phyloP scores from a whole-genome alignment of 2,113 vertebrate genomes.

The Morone chrysops region DNA sequence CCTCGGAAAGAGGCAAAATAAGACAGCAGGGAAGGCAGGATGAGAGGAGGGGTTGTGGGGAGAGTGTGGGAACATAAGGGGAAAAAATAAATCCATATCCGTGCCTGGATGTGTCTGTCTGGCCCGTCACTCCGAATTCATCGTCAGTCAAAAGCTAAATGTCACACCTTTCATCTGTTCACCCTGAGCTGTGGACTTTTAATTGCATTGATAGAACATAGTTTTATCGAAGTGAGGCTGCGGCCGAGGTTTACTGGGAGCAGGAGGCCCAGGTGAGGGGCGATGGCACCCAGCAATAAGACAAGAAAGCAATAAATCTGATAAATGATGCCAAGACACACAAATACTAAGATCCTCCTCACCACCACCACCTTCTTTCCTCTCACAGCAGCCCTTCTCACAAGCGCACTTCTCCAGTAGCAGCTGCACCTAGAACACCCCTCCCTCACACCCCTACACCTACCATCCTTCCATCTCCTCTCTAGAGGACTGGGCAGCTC shows the following conservation, averaged over 20 bases:
- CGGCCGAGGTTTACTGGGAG: constrained; percentile 17
- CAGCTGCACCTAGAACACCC: constrained; percentile 26
- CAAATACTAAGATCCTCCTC: constrained; percentile 40
- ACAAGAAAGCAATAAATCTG: constrained; percentile 84
- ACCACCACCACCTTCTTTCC: constrained; percentile 5
- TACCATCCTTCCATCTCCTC: constrained; percentile 54
- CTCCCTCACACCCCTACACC: constrained; percentile 17
- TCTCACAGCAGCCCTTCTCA: constrained; percentile 42
- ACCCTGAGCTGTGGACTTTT: constrained; percentile 64
- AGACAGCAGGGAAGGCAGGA: constrained; percentile 41
- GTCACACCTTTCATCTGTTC: constrained; percentile 78
- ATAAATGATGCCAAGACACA: constrained; percentile 81
- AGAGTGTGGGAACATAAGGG: constrained; percentile 32
- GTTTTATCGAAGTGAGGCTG: constrained; percentile 52
- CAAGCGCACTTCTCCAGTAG: constrained; percentile 33
- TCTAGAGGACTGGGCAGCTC: constrained; percentile 54
- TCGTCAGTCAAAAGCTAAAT: constrained; percentile 76
- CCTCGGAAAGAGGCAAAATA: constrained; percentile 54
- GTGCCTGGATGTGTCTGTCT: constrained; percentile 54
- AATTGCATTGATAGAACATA: constrained; percentile 71
- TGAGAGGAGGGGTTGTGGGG: constrained; percentile 26
- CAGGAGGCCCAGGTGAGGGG: constrained; percentile 62
- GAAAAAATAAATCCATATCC: constrained; percentile 74
- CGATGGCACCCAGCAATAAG: constrained; percentile 59
- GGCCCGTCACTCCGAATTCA: constrained; percentile 71